phyloP scores from a whole-genome alignment of 2,797 vertebrate genomes.

The Sebastes cheni region DNA sequence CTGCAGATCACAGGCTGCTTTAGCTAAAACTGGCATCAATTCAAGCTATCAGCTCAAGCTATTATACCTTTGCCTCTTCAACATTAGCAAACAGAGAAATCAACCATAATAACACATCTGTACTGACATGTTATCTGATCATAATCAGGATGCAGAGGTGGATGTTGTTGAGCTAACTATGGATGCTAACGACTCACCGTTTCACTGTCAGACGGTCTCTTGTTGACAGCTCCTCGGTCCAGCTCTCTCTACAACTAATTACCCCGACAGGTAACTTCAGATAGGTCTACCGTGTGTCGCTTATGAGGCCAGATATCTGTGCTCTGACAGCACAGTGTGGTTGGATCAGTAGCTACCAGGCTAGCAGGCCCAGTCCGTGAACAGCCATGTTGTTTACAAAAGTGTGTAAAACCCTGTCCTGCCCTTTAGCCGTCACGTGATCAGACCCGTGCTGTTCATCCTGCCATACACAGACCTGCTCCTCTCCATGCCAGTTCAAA shows the following conservation, averaged over 20 bases:
- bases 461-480: no score
- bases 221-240: constrained; percentile 61
- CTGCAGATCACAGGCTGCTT: background rate
- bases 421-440: constrained; percentile 58
- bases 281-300: background rate
- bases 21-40: background rate
- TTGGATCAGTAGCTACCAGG: constrained; percentile 24
- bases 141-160: background rate
- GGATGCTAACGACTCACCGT: constrained; percentile 67
- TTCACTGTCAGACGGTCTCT: constrained; percentile 49
- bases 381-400: constrained; percentile 88
- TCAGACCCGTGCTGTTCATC: background rate
- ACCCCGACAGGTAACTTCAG: background rate
- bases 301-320: background rate
- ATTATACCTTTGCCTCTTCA: background rate
- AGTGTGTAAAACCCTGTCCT: constrained; percentile 58
- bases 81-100: background rate
- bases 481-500: background rate
- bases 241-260: background rate
- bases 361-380: constrained; percentile 44
- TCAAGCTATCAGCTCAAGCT: background rate
- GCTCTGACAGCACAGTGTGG: constrained; percentile 11
- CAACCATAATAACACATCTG: no score
- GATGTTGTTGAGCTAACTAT: constrained; percentile 41
- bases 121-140: background rate